Percentiles rank a stretch among this genome's conserved stretches.
Evolutionary conservation across 2,888 invertebrate genomes (phyloP).

Genomic region (Timandra comae): DNA sequence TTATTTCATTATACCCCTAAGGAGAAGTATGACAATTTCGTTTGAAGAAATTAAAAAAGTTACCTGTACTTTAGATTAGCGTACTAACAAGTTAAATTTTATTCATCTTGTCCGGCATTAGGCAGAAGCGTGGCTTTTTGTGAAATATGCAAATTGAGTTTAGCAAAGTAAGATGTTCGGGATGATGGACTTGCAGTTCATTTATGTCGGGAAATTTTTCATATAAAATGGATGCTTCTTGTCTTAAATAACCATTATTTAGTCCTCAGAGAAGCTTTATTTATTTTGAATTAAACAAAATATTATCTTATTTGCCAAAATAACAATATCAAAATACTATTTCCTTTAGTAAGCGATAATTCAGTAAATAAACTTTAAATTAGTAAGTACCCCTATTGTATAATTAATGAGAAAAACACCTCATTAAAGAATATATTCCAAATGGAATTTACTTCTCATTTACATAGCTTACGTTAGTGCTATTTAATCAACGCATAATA

Average conservation of each 20-base stretch:
- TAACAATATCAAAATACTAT: too few species aligned
- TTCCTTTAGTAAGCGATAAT: too few species aligned
- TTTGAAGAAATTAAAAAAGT: constrained; percentile 64
- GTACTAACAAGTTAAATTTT: constrained; percentile 62
- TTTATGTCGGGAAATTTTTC: constrained; percentile 21
- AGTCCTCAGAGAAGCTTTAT: too few species aligned
- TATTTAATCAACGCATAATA: constrained; percentile 23
- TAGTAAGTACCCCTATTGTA: neutral
- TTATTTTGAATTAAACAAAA: too few species aligned
- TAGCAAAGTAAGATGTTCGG: constrained; percentile 33
- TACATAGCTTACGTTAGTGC: constrained; percentile 16
- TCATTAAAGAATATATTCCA: constrained; percentile 3
- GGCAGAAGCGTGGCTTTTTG: constrained; percentile 35
- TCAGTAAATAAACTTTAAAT: too few species aligned
- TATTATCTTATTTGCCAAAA: too few species aligned
- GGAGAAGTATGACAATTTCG: constrained; percentile 63
- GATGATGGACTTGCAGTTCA: constrained; percentile 34
- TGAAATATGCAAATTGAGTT: constrained; percentile 48
- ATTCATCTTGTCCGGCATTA: constrained; percentile 46
- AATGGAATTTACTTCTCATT: constrained; percentile 15
- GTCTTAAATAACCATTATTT: too few species aligned
- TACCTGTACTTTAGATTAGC: constrained; percentile 60
- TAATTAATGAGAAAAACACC: constrained; percentile 4
- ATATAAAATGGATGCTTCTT: neutral
- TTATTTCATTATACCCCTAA: constrained; percentile 61